Evolutionary conservation across 2,113 vertebrate species (phyloP).

Genomic region (Dinomys branickii): DNA sequence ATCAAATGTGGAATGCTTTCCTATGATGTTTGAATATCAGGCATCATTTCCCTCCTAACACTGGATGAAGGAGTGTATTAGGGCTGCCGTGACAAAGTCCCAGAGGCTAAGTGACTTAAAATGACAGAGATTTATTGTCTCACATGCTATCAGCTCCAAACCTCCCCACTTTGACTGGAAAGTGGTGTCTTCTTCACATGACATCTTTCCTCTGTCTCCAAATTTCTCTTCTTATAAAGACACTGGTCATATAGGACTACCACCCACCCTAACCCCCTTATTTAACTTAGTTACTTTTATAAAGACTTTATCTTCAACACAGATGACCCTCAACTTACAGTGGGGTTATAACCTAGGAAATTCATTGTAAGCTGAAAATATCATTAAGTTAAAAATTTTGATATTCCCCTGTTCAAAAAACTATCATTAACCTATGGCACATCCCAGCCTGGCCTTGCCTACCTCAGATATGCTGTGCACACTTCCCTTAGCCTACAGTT

Average conservation of each 20-base stretch:
- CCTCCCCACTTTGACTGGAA: background rate
- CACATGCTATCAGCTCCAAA: background rate
- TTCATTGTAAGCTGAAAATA: background rate
- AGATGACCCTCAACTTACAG: background rate
- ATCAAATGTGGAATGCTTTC: background rate
- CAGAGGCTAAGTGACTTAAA: fast-evolving
- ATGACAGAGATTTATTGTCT: fast-evolving
- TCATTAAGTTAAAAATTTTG: background rate
- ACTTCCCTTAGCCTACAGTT: background rate
- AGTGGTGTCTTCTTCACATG: fast-evolving
- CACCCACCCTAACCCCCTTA: background rate
- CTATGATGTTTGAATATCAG: background rate
- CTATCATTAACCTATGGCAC: too few species aligned
- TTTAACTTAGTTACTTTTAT: background rate
- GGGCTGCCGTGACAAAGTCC: fast-evolving
- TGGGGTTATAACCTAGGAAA: background rate
- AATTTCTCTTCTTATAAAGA: background rate
- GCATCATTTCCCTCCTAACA: too few species aligned
- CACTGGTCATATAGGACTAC: background rate
- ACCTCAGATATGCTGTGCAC: background rate
- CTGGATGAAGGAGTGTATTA: fast-evolving
- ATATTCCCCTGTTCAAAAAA: too few species aligned
- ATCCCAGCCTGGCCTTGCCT: background rate
- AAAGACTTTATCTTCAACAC: background rate
- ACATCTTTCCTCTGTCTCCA: background rate